Base-by-base conservation (phyloP, 2,113 vertebrate genomes). In the Miniopterus natalensis region DNA sequence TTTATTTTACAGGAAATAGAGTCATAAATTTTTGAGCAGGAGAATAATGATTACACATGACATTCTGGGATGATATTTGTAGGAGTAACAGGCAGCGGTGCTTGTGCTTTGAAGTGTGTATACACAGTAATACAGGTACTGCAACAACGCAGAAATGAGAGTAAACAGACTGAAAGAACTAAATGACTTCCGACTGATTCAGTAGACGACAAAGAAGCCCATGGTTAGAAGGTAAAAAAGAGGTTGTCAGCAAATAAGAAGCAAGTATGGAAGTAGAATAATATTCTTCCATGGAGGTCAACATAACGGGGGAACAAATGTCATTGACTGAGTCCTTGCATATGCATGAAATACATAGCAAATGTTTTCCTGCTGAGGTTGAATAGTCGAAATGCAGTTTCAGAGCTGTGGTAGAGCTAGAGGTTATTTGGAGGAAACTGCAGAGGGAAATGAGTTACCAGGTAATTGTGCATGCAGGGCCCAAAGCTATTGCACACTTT, bases 1-100 rank as follows among this genome's bases (percentile, higher is more conserved):
- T 97, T 92, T 89, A 75, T 47, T 94, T 85, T 83, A 55, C 49
- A 71, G 40, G n/a, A 23, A 70, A 53, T 84, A 31, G 36, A 91
- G 29, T 45, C 23, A 61, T 51, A 84, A 42, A 18, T 73, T 47
- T 96, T 85, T 53, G 42, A 68, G 21, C 53, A 8, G 27, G 18
- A 81, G 9, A 45, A 2, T 75, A 87, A 74, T 18, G n/a, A 92
- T 80, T 85, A 42, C 9, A 14, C 21, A 25, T 75, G 20, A 55
- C 53, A 36, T 89, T 94, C 45, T 85, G 29, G 40, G 55, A 83
- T 73, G 36, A 47, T 65, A 78, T 77, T 55, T 75, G n/a, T 55
- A n/a, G 4, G 20, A 65, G 6, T 40, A 55, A 53, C 36, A 2
- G 73, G 3, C 47, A 92, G 20, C 57, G 70, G 42, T 88, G 49